Conservation (phyloP, 1,140 invertebrate species). For the Pseudomyrmex sp. region DNA sequence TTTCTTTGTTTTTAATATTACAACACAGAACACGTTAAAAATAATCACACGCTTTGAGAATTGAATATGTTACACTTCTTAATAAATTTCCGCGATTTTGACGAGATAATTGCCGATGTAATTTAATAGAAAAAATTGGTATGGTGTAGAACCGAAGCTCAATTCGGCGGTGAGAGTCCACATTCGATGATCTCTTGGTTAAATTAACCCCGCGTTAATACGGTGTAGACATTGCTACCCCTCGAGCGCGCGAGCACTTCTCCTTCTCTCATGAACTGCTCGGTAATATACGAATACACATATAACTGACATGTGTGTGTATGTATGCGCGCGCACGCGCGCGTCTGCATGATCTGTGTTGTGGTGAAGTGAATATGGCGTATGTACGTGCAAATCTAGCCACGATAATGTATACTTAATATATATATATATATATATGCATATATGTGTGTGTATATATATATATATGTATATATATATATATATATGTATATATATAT, state of each 20-base stretch:
- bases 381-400: conserved; percentile 17
- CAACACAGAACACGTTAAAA: too few relatives aligned
- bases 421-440: conserved; percentile 3
- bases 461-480: background rate
- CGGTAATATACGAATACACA: conserved; percentile 34
- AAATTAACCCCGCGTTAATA: conserved; percentile 65
- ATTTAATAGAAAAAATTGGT: background rate
- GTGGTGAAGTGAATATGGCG: conserved; percentile 24
- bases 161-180: conserved; percentile 32
- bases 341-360: background rate
- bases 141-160: background rate
- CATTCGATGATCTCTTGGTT: conserved; percentile 57
- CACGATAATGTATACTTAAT: conserved; percentile 25
- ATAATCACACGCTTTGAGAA: background rate
- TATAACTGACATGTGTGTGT: conserved; percentile 11
- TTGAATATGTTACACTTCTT: too few relatives aligned
- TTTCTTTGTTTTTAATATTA: background rate
- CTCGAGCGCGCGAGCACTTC: conserved; percentile 41
- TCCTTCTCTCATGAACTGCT: conserved; percentile 52
- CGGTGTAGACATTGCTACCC: conserved; percentile 26
- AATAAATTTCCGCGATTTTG: background rate
- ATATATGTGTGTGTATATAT: too few relatives aligned
- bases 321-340: background rate
- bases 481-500: background rate
- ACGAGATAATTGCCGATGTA: conserved; percentile 10